A percentile compares a stretch with the other conserved stretches of the same genome.
phyloP scores from a whole-genome alignment of 2,113 vertebrate genomes.

The Silurus asotus region DNA sequence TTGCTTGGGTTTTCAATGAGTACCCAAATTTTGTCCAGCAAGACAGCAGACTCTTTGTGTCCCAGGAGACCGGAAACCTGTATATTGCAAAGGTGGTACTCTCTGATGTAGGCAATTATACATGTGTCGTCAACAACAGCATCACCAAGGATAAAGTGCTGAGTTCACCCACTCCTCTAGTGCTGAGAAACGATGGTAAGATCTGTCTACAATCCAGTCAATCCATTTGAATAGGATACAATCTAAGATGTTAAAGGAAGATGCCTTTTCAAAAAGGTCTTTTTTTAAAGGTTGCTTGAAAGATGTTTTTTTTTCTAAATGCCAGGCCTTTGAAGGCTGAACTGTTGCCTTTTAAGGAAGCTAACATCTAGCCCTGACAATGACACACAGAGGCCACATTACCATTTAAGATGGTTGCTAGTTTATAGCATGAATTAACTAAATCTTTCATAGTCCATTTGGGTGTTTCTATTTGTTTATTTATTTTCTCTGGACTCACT shows the following conservation, averaged over 20 bases:
- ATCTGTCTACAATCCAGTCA: not conserved
- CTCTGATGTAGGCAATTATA: constrained; percentile 92
- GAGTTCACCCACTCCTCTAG: constrained; percentile 86
- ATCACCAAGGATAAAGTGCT: constrained; percentile 76
- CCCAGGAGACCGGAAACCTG: constrained; percentile 91
- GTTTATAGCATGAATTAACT: constrained; percentile 57
- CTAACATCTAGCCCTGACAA: constrained; percentile 51
- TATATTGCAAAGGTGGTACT: constrained; percentile 93
- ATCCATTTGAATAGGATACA: constrained; percentile 7
- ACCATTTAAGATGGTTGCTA: constrained; percentile 63
- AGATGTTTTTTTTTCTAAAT: constrained; percentile 35
- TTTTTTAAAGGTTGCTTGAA: constrained; percentile 41
- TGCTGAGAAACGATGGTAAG: constrained; percentile 88
- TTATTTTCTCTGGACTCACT: constrained; percentile 47
- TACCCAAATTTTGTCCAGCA: constrained; percentile 88
- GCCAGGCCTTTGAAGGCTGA: constrained; percentile 50
- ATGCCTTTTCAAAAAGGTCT: constrained; percentile 44
- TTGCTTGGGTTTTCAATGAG: constrained; percentile 94
- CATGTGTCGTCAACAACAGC: constrained; percentile 84
- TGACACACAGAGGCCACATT: constrained; percentile 63
- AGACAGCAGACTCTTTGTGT: constrained; percentile 88
- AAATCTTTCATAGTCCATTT: constrained; percentile 64
- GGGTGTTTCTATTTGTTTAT: constrained; percentile 38
- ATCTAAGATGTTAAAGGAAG: constrained; percentile 31
- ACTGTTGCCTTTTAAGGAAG: constrained; percentile 43